A percentile compares a stretch with the other conserved stretches of the same genome.
Conservation (phyloP, 2,113 vertebrate species). For the Sphyrna mokarran region DNA sequence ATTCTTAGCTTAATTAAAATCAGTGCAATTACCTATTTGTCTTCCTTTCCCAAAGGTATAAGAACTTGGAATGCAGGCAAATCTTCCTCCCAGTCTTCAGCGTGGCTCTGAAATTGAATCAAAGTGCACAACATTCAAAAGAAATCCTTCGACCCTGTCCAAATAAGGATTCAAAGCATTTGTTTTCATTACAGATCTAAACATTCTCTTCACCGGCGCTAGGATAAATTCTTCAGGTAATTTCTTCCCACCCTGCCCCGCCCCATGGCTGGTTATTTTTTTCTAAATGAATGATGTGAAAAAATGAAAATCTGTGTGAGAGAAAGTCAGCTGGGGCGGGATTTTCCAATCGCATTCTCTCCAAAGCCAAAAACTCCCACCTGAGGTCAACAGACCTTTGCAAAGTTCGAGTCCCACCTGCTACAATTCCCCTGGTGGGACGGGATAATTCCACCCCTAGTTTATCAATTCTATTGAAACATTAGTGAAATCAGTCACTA, state of each 20-base stretch:
- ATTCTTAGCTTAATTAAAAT: neutral
- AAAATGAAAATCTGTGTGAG: neutral
- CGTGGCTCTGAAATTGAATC: slow-evolving; percentile 4
- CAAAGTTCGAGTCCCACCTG: too few species aligned
- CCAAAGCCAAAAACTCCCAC: too few species aligned
- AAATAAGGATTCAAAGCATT: neutral
- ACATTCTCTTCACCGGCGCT: neutral
- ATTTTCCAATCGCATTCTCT: too few species aligned
- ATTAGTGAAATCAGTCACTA: neutral
- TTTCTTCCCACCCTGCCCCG: neutral
- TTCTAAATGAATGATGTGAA: neutral
- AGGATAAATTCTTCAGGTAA: too few species aligned
- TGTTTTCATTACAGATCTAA: neutral
- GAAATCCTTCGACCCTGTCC: neutral
- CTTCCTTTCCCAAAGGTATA: neutral
- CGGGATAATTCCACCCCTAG: too few species aligned
- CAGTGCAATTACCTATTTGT: neutral
- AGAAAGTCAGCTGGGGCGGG: neutral
- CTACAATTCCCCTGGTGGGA: too few species aligned
- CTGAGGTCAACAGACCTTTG: too few species aligned
- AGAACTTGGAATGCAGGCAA: slow-evolving; percentile 19
- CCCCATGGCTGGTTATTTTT: neutral
- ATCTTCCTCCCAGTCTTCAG: neutral
- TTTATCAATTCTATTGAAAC: neutral
- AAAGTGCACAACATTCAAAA: neutral